These are phyloP conservation scores for Numenius phaeopus DNA, from an alignment of 2,797 vertebrate species.

Conservation along the genomic window DNA sequence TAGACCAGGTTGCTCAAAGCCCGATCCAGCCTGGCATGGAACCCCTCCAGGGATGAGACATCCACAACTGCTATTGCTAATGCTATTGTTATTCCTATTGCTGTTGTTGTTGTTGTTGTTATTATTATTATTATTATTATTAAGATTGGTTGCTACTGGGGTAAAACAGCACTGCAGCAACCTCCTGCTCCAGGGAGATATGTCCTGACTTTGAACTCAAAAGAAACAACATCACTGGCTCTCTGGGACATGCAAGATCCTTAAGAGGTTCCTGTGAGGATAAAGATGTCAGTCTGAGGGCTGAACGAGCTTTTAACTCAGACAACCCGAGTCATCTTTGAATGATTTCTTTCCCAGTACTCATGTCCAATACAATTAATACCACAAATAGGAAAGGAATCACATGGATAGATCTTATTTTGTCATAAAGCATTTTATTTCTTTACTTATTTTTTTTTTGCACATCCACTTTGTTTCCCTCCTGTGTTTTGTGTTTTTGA, in stretches of 20 bases:
- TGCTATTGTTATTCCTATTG: neutral
- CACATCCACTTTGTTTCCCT: neutral
- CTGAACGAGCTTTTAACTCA: neutral
- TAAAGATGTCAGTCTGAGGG: neutral
- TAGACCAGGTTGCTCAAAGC: neutral
- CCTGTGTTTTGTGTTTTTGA: neutral
- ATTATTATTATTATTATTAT: no score
- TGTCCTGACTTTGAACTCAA: neutral
- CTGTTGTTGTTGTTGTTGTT: no score
- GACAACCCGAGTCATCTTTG: rapidly evolving
- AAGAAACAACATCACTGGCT: rapidly evolving
- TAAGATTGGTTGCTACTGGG: neutral
- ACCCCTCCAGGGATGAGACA: neutral
- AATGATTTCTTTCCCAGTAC: neutral
- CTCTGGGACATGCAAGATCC: neutral
- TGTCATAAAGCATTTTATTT: neutral
- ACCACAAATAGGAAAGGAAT: neutral
- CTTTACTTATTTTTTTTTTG: neutral
- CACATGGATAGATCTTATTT: neutral
- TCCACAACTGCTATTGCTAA: neutral
- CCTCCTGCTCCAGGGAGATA: neutral
- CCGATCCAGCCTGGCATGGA: neutral
- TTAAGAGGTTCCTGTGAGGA: neutral
- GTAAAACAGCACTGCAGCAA: neutral
- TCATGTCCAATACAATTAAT: neutral